These are phyloP conservation scores for Halictus ligatus DNA, from an alignment of 2,888 invertebrate species.

Conservation along the genomic window DNA sequence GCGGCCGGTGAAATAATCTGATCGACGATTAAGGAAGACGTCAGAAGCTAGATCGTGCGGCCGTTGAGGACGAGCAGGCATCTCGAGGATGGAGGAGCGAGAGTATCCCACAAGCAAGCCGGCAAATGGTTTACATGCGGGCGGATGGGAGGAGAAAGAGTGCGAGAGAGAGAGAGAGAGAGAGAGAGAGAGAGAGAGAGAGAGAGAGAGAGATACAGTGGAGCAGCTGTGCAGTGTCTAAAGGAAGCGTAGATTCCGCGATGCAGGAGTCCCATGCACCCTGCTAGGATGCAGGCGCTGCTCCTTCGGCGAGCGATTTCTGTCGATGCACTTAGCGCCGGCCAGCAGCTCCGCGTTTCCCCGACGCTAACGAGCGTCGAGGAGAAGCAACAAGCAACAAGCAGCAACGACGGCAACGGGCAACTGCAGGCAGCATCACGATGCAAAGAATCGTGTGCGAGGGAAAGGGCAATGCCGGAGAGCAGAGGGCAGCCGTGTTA, in stretches of 20 bases:
- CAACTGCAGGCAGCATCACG: constrained; percentile 63
- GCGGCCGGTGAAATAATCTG: not conserved
- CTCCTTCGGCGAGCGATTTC: constrained; percentile 58
- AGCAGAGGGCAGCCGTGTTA: constrained; percentile 73
- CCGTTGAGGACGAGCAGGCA: not conserved
- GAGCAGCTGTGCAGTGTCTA: not conserved
- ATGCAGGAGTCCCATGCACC: constrained; percentile 22
- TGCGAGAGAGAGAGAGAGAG: not conserved
- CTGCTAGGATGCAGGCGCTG: constrained; percentile 9
- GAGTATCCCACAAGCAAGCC: constrained; percentile 8
- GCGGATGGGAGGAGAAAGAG: constrained; percentile 24
- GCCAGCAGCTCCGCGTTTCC: constrained; percentile 48
- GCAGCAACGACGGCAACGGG: not conserved
- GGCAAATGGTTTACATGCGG: constrained; percentile 52
- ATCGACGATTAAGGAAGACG: constrained; percentile 19
- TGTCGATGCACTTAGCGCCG: constrained; percentile 56
- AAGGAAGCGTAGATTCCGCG: constrained; percentile 33
- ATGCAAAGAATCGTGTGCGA: constrained; percentile 69
- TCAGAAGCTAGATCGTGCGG: constrained; percentile 12
- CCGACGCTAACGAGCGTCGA: constrained; percentile 63
- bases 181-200: not conserved
- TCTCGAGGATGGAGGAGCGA: constrained; percentile 4
- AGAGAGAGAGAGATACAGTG: not conserved
- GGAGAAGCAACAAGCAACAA: constrained; percentile 52
- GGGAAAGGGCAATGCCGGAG: constrained; percentile 69